A percentile compares a stretch with the other conserved stretches of the same genome.
Evolutionary conservation across 2,797 vertebrate species (phyloP).

Genomic region (Threskiornis aethiopicus): DNA sequence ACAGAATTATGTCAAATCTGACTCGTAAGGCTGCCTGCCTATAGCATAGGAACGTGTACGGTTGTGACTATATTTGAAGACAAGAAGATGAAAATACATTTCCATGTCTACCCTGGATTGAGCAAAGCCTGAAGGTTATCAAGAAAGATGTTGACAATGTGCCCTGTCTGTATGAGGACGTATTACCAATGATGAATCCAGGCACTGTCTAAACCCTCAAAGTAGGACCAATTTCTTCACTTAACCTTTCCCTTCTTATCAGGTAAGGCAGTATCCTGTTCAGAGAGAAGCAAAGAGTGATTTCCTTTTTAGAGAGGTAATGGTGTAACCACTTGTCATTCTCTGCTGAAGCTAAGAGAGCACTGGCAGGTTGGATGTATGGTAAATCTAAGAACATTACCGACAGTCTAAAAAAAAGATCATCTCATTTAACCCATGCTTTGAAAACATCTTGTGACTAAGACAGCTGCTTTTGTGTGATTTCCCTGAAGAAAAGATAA

Average conservation of each 20-base stretch:
- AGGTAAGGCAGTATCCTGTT: neutral
- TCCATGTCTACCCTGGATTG: neutral
- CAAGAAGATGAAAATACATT: neutral
- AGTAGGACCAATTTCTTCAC: neutral
- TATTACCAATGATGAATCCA: neutral
- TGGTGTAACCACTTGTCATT: neutral
- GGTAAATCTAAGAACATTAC: neutral
- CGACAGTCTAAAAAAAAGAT: neutral
- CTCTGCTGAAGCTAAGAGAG: neutral
- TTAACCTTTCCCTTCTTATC: neutral
- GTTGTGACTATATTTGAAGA: neutral
- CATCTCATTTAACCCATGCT: neutral
- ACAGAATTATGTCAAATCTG: neutral
- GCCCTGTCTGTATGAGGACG: neutral
- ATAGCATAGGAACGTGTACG: neutral
- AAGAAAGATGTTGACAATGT: neutral
- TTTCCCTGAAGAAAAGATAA: neutral
- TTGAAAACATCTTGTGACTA: neutral
- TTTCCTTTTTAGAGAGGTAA: neutral
- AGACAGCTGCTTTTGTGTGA: neutral
- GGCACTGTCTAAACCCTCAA: neutral
- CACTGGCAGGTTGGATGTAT: neutral
- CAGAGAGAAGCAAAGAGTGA: neutral
- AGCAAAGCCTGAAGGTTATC: neutral
- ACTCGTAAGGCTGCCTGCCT: neutral